phyloP scores from a whole-genome alignment of 2,888 invertebrate species.

The Drosophila diplacantha region DNA sequence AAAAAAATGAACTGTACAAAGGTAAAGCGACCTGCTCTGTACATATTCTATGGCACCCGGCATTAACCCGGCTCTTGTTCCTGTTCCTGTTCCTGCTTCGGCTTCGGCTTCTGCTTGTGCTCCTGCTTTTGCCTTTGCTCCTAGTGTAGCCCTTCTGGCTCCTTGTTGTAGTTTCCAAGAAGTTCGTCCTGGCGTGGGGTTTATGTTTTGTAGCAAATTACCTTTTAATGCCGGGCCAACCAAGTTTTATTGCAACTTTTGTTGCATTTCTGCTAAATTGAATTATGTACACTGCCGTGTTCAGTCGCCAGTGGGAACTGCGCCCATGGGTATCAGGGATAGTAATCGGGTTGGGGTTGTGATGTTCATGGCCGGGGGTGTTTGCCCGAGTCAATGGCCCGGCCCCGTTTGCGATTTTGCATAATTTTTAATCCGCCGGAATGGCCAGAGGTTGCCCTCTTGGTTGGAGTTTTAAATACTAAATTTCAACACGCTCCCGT shows the following conservation, averaged over 20 bases:
- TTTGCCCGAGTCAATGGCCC: slow-evolving; percentile 35
- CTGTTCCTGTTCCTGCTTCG: slow-evolving; percentile 9
- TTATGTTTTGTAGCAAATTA: slow-evolving; percentile 55
- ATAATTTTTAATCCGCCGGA: slow-evolving; percentile 43
- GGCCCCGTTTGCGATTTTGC: slow-evolving; percentile 43
- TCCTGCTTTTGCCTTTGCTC: not conserved
- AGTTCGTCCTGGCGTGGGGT: slow-evolving; percentile 24
- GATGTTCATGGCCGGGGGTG: not conserved
- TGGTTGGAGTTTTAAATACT: not conserved
- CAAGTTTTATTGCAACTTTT: slow-evolving; percentile 62
- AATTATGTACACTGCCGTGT: slow-evolving; percentile 52
- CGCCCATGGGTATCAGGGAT: not conserved
- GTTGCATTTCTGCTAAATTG: slow-evolving; percentile 64
- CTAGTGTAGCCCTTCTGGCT: not conserved
- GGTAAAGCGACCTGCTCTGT: slow-evolving; percentile 35
- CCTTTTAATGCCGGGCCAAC: slow-evolving; percentile 58
- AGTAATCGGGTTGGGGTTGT: not conserved
- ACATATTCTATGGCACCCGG: slow-evolving; percentile 24
- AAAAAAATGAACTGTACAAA: slow-evolving; percentile 43
- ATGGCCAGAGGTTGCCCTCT: slow-evolving; percentile 9
- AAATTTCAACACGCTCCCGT: slow-evolving; percentile 6
- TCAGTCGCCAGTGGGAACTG: slow-evolving; percentile 9
- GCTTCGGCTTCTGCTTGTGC: not conserved
- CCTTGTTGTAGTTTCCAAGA: slow-evolving; percentile 30
- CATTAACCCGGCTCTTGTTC: slow-evolving; percentile 40